phyloP scores from a whole-genome alignment of 2,888 invertebrate species.

The Ectemnius continuus region DNA sequence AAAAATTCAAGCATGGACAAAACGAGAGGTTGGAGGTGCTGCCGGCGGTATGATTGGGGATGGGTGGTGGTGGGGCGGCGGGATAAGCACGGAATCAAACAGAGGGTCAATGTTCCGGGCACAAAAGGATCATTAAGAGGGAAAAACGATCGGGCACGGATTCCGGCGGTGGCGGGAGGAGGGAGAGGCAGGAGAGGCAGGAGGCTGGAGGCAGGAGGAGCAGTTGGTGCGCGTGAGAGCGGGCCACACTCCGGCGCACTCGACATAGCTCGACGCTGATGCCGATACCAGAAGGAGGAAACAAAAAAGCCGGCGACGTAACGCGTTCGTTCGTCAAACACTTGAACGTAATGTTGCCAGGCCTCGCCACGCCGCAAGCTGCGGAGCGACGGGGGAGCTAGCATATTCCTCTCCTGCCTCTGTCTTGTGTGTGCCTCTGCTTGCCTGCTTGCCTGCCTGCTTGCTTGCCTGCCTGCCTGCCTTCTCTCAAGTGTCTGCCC shows the following conservation, averaged over 20 bases:
- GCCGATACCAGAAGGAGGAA: slow-evolving; percentile 72
- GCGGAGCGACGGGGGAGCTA: slow-evolving; percentile 46
- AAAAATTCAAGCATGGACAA: too few relatives aligned
- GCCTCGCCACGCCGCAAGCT: slow-evolving; percentile 47
- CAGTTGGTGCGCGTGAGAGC: slow-evolving; percentile 57
- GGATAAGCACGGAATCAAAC: background rate
- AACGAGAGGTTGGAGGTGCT: too few relatives aligned
- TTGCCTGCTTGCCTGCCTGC: too few relatives aligned
- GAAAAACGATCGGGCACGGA: slow-evolving; percentile 37
- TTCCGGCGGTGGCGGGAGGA: slow-evolving; percentile 30
- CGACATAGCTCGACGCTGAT: slow-evolving; percentile 74
- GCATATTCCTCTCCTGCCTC: too few relatives aligned
- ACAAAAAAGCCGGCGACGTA: slow-evolving; percentile 71
- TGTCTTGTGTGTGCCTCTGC: too few relatives aligned
- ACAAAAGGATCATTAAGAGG: slow-evolving; percentile 38
- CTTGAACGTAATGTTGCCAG: slow-evolving; percentile 76
- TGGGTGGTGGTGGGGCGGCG: too few relatives aligned
- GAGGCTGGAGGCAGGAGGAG: slow-evolving; percentile 37
- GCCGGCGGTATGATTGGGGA: too few relatives aligned
- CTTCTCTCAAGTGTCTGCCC: slow-evolving; percentile 70
- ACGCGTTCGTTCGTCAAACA: slow-evolving; percentile 76
- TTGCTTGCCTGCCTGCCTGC: too few relatives aligned
- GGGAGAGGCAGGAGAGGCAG: slow-evolving; percentile 34
- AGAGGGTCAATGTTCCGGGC: slow-evolving; percentile 38
- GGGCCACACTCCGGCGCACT: slow-evolving; percentile 58